Evolutionary conservation across 2,113 vertebrate genomes (phyloP).

Genomic region (Zapornia atra): DNA sequence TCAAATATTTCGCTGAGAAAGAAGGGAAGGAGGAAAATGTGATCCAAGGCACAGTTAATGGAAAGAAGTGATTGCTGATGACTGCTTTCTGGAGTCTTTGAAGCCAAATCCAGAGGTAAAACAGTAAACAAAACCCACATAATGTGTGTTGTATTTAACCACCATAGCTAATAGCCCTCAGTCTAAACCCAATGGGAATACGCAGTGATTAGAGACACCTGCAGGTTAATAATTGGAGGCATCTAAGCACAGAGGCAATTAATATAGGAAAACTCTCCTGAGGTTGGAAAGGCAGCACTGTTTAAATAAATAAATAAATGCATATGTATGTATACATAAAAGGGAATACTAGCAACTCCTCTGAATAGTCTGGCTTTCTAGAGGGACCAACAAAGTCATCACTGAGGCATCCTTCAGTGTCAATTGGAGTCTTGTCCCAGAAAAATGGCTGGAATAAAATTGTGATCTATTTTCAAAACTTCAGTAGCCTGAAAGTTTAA

Average conservation of each 20-base stretch:
- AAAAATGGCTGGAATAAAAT: background rate
- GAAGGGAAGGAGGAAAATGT: background rate
- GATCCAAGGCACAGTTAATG: constrained; percentile 41
- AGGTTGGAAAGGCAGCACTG: constrained; percentile 32
- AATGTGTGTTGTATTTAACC: constrained; percentile 73
- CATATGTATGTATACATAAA: background rate
- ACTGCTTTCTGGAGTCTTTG: constrained; percentile 51
- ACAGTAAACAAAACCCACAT: constrained; percentile 68
- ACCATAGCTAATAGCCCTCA: constrained; percentile 73
- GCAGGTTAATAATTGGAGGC: constrained; percentile 82
- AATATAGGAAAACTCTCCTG: constrained; percentile 70
- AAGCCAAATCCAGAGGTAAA: constrained; percentile 62
- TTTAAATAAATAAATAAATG: constrained; percentile 69
- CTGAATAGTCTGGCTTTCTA: background rate
- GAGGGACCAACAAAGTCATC: background rate
- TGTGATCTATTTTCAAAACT: background rate
- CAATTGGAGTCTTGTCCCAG: background rate
- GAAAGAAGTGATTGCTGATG: constrained; percentile 51
- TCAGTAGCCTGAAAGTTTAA: background rate
- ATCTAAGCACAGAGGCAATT: constrained; percentile 82
- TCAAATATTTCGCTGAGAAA: background rate
- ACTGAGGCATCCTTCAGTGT: background rate
- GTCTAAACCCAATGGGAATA: constrained; percentile 74
- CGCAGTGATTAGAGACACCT: constrained; percentile 80
- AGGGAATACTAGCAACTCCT: constrained; percentile 9